Evolutionary conservation across 2,888 invertebrate genomes (phyloP), one percentile per base, ranked within the genome.

Genomic region (Machimus atricapillus): DNA sequence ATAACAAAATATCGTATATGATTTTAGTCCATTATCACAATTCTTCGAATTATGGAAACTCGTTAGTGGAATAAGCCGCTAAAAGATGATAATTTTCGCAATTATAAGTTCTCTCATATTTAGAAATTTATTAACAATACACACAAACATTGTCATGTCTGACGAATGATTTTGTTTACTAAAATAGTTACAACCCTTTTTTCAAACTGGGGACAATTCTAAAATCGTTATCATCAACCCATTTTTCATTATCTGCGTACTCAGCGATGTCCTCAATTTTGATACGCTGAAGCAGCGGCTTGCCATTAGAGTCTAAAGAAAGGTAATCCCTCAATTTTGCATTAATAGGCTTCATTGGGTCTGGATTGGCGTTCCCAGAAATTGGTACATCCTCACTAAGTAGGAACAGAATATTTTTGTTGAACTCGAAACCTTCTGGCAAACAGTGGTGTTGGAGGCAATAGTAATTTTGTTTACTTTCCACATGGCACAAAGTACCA

Each of bases 401-500:
- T 40, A 93, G 91, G 92, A 94, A 93, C 37, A 94, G 91, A 89
- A 91, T 93, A 88, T 93, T 93, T 89, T 95, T 94, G 23, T 93
- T 93, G 92, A 94, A 94, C 91, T 94, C 94, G 91, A 95, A 95
- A 89, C 93, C 95, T 93, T 96, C 95, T 0, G 96, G 96, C 87
- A 96, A 92, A 91, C 96, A 96, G 90, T 96, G 96, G 91, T 96
- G 96, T 89, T 96, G 95, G 86, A 95, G 92, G 90, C 96, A 96
- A 91, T 94, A 96, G 92, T 95, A 96, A 91, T 96, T 93, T 87
- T 94, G 93, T 23, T 92, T 92, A 76, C 94, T 94, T 89, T 95
- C 95, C 90, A 93, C 93, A 91, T 96, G 96, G 90, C 96, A 97
- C 96, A 96, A 96, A 3, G 96, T 96, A 16, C 96, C 96, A 92